Evolutionary conservation across 1,140 invertebrate genomes (phyloP), one percentile per base, ranked within the genome.

Genomic region (Lordiphosa collinella): DNA sequence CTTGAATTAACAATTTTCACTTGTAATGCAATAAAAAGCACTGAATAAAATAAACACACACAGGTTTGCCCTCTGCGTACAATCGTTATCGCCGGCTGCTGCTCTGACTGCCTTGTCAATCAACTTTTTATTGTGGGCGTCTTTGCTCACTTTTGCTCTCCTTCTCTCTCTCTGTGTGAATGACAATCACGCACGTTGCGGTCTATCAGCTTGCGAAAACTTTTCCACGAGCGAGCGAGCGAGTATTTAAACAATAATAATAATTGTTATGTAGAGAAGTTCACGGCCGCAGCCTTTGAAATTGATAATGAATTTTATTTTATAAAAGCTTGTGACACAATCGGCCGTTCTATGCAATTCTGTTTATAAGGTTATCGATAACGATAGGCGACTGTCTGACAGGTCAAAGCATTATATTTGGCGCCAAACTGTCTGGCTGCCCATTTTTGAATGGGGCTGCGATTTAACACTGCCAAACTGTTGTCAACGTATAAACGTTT

Each of bases 1-100:
- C 50, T 40, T 34, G 40, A 62, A 72, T 62, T 66, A 68, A 37
- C 10, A 36, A 44, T 61, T 58, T 53, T 22, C 22, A 57, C 16
- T 51, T 50, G 25, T 36, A 37, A 43, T 12, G 37, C 46, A 34
- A 22, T 43, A 14, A 38, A 38, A 16, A 16, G 16, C 29, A 18
- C 13, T 35, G n/a, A n/a, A n/a, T n/a, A 51, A 41, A 38, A 31
- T 35, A 43, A 29, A 37, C 47, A 37, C 22, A 53, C 29, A 58
- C 56, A 48, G 38, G 14, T 40, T 18, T 48, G 48, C 50, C 25
- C 40, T 14, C 16, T 16, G 41, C 18, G n/a, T 48, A 57, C 60
- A 71, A 82, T 82, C 58, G 76, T 80, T 80, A 80, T 80, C 76
- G 76, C 61, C 62, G 51, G 60, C 37, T 67, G 34, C 22, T 46